Conservation (phyloP, 1,140 invertebrate species). For the Neuroterus valhalla region DNA sequence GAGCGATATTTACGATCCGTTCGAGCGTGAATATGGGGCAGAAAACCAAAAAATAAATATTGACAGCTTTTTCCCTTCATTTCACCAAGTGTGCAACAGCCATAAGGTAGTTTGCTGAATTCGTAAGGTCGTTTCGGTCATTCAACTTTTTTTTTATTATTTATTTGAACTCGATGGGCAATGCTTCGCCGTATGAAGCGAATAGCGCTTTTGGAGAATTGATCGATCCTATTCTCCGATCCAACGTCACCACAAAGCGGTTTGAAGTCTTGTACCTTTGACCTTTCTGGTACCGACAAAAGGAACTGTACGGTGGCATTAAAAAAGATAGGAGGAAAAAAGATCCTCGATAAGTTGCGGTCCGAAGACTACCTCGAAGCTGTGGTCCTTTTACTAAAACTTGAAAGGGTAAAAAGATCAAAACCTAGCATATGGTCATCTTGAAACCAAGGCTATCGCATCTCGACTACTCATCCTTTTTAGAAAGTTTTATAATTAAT, state of each 20-base stretch:
- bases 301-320: constrained; percentile 30
- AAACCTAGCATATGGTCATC: background rate
- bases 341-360: background rate
- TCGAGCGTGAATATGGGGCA: too few species aligned
- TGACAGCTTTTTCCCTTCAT: too few species aligned
- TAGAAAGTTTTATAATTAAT: constrained; percentile 17
- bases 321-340: background rate
- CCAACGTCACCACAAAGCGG: constrained; percentile 41
- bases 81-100: too few species aligned
- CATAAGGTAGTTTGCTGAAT: too few species aligned
- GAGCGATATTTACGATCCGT: too few species aligned
- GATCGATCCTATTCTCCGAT: constrained; percentile 45
- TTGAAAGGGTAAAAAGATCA: constrained; percentile 3
- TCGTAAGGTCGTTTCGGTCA: too few species aligned
- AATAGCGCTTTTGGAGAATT: constrained; percentile 4
- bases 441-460: constrained; percentile 1
- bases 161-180: background rate
- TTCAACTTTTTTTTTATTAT: background rate
- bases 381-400: constrained; percentile 14
- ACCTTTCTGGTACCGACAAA: constrained; percentile 39
- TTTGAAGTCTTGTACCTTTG: constrained; percentile 40
- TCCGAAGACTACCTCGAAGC: background rate
- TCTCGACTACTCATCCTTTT: background rate
- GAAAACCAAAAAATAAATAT: too few species aligned
- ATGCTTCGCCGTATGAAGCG: background rate